Base-by-base conservation (phyloP, 2,888 invertebrate species). In the Diaperis boleti region DNA sequence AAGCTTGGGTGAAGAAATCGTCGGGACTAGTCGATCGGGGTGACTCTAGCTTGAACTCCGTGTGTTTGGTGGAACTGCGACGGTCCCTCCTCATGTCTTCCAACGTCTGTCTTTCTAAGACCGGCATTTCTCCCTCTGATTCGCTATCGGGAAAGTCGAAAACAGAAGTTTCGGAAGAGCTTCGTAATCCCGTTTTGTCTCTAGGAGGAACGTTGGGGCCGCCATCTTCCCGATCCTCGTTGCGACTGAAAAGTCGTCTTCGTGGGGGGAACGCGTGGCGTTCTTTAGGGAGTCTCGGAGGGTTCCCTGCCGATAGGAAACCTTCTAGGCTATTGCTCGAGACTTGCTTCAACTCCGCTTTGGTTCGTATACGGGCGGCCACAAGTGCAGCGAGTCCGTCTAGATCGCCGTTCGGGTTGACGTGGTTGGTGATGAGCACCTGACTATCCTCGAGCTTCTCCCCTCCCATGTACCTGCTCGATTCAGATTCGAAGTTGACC, bases 281-380 rank as follows among this genome's bases (percentile, higher is more conserved):
- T 45, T 85, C 85, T 59, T 83, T 82, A 3, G 80, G 77, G 42
- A 84, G 70, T 68, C 85, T 85, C 7, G 84, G 83, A 1, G 84
- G 84, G 69, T 82, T 83, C 4, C 78, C 78, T 2, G 52, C 33
- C 75, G 80, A 83, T 85, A 76, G 65, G 56, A 74, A 72, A 44
- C 72, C 73, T 62, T 77, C 76, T 10, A 73, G 70, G 6, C 18
- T 26, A 41, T 42, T 22, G 5, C 10, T 33, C 4, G 31, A 15
- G 1, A 80, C 79, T 70, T 82, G 82, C 81, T 94, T 95, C 33
- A 94, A 82, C 81, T 94, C 94, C 1, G 92, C 94, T 82, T 94
- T 94, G 2, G 94, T 95, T 68, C 94, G 85, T 74, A 94, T 94
- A 75, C 93, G 85, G 7, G 92, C 88, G 2, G 88, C 86, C 54